Conservation (phyloP, 2,888 invertebrate species). For the Dinocampus coccinellae region DNA sequence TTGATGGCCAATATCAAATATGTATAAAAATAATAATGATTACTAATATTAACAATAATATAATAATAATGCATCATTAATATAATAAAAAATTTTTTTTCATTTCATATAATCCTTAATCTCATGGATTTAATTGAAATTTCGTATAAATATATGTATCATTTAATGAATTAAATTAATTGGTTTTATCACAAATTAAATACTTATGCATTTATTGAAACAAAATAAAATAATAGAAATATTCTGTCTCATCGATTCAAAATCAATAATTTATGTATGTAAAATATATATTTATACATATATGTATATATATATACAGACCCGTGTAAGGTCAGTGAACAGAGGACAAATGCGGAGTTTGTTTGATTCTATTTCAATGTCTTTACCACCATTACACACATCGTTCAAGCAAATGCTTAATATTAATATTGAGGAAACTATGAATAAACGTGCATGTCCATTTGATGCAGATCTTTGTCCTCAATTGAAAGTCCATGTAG, state of each 20-base stretch:
- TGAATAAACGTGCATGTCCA: constrained; percentile 59
- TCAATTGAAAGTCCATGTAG: constrained; percentile 59
- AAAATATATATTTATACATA: too few species aligned
- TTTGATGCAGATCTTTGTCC: constrained; percentile 57
- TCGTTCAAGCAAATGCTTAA: constrained; percentile 16
- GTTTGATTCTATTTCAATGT: constrained; percentile 20
- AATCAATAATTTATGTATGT: too few species aligned
- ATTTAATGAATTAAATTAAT: background rate
- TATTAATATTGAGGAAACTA: constrained; percentile 37
- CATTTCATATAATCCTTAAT: background rate
- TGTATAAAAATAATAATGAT: constrained; percentile 53
- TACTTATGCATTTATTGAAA: background rate
- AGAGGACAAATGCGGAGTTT: background rate
- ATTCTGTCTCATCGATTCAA: too few species aligned
- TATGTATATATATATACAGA: too few species aligned
- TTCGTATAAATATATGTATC: too few species aligned
- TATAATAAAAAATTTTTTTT: constrained; percentile 49
- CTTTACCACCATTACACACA: constrained; percentile 1
- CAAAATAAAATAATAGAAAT: background rate
- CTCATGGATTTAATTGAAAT: too few species aligned
- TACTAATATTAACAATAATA: constrained; percentile 49
- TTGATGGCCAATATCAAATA: constrained; percentile 65
- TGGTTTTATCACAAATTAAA: background rate
- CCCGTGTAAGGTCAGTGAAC: background rate
- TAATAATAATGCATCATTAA: constrained; percentile 62